Conservation (phyloP, 2,888 invertebrate species). For the Drosophila greeni region DNA sequence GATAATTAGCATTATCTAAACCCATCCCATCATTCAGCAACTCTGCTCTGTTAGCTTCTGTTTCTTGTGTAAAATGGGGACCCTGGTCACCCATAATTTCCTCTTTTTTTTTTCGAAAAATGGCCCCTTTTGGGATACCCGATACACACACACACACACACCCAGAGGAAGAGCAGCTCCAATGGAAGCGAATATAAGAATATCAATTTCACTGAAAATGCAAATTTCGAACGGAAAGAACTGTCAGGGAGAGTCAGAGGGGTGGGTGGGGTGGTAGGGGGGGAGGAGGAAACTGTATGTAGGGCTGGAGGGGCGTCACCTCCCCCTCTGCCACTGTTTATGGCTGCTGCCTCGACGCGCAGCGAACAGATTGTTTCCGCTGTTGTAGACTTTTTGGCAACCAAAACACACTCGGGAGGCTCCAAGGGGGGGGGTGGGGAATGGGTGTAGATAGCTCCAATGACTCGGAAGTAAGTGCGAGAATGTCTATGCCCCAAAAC, state of each 20-base stretch:
- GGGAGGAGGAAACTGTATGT: neutral
- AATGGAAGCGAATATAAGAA: conserved; percentile 40
- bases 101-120: conserved; percentile 50
- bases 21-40: neutral
- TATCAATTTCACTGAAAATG: conserved; percentile 71
- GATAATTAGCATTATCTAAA: neutral
- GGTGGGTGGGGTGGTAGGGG: too few species aligned
- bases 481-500: conserved; percentile 46
- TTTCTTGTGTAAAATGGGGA: conserved; percentile 22
- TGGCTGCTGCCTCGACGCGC: conserved; percentile 70
- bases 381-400: conserved; percentile 66
- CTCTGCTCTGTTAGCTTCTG: neutral
- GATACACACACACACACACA: conserved; percentile 2
- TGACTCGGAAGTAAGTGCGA: conserved; percentile 71
- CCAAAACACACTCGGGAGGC: conserved; percentile 2
- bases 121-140: conserved; percentile 39
- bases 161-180: conserved; percentile 5
- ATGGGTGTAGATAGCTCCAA: conserved; percentile 46
- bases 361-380: conserved; percentile 71
- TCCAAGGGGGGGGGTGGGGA: neutral
- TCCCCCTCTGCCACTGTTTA: conserved; percentile 48
- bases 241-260: neutral
- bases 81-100: conserved; percentile 64
- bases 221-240: conserved; percentile 58
- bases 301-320: neutral